phyloP scores from a whole-genome alignment of 1,140 invertebrate species.

The Lysiphlebus fabarum region DNA sequence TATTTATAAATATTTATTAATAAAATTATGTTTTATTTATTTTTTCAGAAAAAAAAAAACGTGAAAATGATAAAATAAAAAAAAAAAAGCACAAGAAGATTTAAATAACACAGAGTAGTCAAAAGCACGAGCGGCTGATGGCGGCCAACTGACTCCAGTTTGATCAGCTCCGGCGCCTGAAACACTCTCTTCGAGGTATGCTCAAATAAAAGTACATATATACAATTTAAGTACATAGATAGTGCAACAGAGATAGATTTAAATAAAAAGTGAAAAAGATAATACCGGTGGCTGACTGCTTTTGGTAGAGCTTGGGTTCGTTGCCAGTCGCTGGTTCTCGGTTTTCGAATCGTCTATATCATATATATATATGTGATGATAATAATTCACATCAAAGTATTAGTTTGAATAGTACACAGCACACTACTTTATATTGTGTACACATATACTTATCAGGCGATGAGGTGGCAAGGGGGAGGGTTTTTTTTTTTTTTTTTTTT shows the following conservation, averaged over 20 bases:
- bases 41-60: too few relatives aligned
- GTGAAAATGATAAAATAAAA: background rate
- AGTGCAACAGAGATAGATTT: too few relatives aligned
- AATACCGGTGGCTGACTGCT: too few relatives aligned
- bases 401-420: background rate
- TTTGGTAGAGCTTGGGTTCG: background rate
- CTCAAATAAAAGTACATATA: slow-evolving; percentile 11
- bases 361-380: too few relatives aligned
- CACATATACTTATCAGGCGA: too few relatives aligned
- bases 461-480: too few relatives aligned
- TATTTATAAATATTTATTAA: too few relatives aligned
- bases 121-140: slow-evolving; percentile 22
- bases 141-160: slow-evolving; percentile 21
- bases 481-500: too few relatives aligned
- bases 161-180: slow-evolving; percentile 17
- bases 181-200: slow-evolving; percentile 15
- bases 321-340: background rate
- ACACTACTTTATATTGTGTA: too few relatives aligned
- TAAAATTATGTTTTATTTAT: too few relatives aligned
- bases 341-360: background rate
- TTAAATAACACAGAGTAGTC: slow-evolving; percentile 10
- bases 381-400: background rate
- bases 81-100: slow-evolving; percentile 3
- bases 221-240: too few relatives aligned
- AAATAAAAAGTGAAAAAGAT: too few relatives aligned